Base-by-base conservation (phyloP, 2,888 invertebrate genomes). In the Ormyrus labotus region DNA sequence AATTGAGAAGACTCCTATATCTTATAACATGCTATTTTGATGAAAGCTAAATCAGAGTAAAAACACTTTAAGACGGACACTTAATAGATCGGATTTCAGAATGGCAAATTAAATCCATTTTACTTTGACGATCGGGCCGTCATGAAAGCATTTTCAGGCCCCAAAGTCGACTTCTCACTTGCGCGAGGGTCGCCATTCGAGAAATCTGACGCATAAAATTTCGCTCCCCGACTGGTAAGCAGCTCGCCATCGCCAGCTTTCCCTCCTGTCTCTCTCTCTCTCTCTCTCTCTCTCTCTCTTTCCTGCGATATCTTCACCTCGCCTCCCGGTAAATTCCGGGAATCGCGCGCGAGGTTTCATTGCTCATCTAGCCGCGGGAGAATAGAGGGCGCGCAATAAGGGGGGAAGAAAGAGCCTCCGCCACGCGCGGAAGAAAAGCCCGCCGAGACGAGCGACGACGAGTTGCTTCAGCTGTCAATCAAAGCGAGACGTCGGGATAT, bases 381-480 rank as follows among this genome's bases (percentile, higher is more conserved):
- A 78, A 78, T 71, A 47, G 70, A 63, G 61, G n/a, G 19, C 55
- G 64, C 47, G 73, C 55, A 73, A 73, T 55, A 73, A 64, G 61
- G 73, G 55, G 47, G 53, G 63, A 34, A 47, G 4, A 64, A 47
- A 34, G 34, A 34, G 34, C 34, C 45, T 47, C 63, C 48, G 64
- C 58, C 48, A 48, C 50, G 48, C 34, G 34, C 13, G 74, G 80
- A 71, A 65, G 68, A 80, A 81, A 81, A 53, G 74, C 74, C 63
- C 13, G 34, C 6, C 5, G 64, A 68, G 80, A 34, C 34, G 34
- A 34, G 34, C 34, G 34, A 4, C 34, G 34, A 34, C 81, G 78
- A 83, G 83, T 77, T 81, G 78, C 83, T 83, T 81, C 84, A 84
- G 83, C 85, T 85, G 85, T 85, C 85, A 85, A 84, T 85, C 85